These are phyloP conservation scores for Paratilapia polleni DNA, from an alignment of 2,113 vertebrate species.

Conservation along the genomic window DNA sequence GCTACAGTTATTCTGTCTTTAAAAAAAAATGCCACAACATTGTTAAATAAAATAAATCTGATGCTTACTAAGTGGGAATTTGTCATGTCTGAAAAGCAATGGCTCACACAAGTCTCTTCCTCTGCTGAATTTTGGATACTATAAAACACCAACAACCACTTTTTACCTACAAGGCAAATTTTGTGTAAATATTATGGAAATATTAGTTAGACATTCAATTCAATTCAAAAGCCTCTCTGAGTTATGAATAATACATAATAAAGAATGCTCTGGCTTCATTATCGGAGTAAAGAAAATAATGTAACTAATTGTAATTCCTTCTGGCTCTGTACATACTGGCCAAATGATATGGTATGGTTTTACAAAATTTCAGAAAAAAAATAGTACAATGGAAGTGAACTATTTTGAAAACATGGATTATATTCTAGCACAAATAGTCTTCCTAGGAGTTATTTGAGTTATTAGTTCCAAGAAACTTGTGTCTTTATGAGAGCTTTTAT, in stretches of 20 bases:
- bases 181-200: neutral
- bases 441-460: conserved; percentile 44
- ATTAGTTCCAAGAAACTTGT: conserved; percentile 43
- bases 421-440: too few relatives aligned
- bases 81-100: neutral
- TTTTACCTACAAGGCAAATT: neutral
- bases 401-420: too few relatives aligned
- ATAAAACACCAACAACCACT: neutral
- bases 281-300: neutral
- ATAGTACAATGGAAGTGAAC: too few relatives aligned
- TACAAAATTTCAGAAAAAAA: too few relatives aligned
- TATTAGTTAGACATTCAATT: neutral
- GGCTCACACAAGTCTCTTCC: neutral
- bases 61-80: neutral
- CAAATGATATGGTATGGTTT: too few relatives aligned
- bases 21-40: neutral
- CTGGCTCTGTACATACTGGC: too few relatives aligned
- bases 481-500: conserved; percentile 43
- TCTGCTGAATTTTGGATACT: neutral
- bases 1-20: neutral
- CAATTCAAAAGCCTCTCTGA: neutral
- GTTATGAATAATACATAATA: neutral
- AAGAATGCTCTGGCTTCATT: neutral
- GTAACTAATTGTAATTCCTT: too few relatives aligned
- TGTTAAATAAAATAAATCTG: neutral